These are phyloP conservation scores for Oreortyx pictus DNA, from an alignment of 2,797 vertebrate species.

Conservation along the genomic window DNA sequence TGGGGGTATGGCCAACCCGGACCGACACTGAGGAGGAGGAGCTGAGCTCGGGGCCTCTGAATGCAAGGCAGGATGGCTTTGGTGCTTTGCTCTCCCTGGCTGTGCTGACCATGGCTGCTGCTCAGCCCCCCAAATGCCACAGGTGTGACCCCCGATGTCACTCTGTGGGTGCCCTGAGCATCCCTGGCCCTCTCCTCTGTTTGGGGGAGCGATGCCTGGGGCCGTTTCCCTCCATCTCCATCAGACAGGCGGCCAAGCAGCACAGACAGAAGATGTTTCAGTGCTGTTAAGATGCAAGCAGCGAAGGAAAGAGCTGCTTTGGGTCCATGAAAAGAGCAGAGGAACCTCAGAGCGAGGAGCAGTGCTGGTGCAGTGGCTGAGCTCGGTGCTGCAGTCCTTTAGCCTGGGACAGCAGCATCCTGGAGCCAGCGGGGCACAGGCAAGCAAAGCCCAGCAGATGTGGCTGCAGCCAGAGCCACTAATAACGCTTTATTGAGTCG, in stretches of 20 bases:
- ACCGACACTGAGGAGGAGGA: background rate
- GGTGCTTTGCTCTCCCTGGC: background rate
- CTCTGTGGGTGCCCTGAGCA: background rate
- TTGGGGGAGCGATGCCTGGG: fast-evolving
- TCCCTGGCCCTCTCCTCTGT: background rate
- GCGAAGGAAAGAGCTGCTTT: background rate
- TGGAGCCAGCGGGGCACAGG: fast-evolving
- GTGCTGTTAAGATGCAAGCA: background rate
- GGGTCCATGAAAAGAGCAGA: background rate
- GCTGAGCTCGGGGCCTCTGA: background rate
- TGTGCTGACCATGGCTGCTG: fast-evolving
- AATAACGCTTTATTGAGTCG: background rate
- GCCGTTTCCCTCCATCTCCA: background rate
- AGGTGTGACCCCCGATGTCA: fast-evolving
- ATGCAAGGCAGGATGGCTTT: background rate
- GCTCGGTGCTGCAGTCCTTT: background rate
- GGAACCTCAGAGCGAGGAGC: background rate
- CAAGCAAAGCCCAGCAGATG: background rate
- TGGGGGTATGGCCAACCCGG: background rate
- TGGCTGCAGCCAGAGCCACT: background rate
- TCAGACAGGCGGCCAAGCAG: background rate
- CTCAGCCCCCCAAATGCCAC: fast-evolving
- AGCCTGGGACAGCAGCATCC: background rate
- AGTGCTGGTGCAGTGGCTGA: background rate
- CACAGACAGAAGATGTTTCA: fast-evolving